Conservation (phyloP, 2,888 invertebrate genomes). For the Chaetogeoica ovagalla region DNA sequence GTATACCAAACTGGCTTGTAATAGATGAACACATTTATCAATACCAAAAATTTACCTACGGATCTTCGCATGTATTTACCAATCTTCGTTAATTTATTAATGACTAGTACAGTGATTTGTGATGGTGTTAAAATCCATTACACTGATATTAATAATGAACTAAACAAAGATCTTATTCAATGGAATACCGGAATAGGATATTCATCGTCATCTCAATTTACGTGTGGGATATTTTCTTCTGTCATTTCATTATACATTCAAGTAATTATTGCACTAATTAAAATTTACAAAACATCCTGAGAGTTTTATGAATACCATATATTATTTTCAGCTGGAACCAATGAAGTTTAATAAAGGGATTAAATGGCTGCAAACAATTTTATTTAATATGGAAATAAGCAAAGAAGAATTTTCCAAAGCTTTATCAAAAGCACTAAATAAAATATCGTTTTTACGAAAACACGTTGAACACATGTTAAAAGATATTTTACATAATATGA, state of each 20-base stretch:
- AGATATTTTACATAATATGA: conserved; percentile 66
- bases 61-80: conserved; percentile 73
- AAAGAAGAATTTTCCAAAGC: conserved; percentile 76
- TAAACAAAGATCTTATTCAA: conserved; percentile 74
- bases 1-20: background rate
- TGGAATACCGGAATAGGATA: conserved; percentile 69
- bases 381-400: conserved; percentile 73
- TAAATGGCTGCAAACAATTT: conserved; percentile 74
- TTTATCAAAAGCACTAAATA: conserved; percentile 79
- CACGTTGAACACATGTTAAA: conserved; percentile 72
- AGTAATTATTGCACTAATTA: conserved; percentile 61
- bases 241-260: conserved; percentile 69
- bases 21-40: conserved; percentile 74
- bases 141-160: conserved; percentile 75
- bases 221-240: conserved; percentile 74
- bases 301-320: background rate
- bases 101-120: conserved; percentile 74
- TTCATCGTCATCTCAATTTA: conserved; percentile 65
- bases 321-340: conserved; percentile 68
- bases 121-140: conserved; percentile 66
- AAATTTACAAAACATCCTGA: background rate
- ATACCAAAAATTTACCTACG: conserved; percentile 67
- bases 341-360: conserved; percentile 75
- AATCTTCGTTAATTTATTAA: conserved; percentile 72
- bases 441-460: conserved; percentile 75